Base-by-base conservation (phyloP, 2,113 vertebrate species). In the Ascaphus truei region DNA sequence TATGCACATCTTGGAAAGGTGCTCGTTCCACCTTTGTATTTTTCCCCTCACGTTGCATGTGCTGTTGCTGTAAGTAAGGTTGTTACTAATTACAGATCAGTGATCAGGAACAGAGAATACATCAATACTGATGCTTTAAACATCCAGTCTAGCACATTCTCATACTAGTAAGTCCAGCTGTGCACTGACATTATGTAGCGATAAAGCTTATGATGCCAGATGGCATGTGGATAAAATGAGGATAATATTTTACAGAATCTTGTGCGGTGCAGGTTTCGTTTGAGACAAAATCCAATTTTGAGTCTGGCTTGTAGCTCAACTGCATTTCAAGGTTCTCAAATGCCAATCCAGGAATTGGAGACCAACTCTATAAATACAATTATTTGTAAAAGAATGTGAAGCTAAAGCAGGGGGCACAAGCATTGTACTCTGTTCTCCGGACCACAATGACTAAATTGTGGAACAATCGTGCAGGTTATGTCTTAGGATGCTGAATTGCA, bases 21-120 rank as follows among this genome's bases (percentile, higher is more conserved):
- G 23, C 23, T 47, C 13, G 2, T 7, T 3, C 20, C 18, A 6
- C 18, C 3, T 30, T 47, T 23, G 30, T n/a, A 34, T 36, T 31
- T 22, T 7, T 58, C 39, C 12, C 22, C 41, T 6, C 18, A 27
- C 5, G 26, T 48, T 48, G n/a, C 6, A 23, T 36, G 53, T 18
- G 20, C 30, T 18, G 51, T 25, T 66, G 63, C 39, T 59, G 34
- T 27, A 48, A 68, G 13, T 37, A 59, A 36, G 20, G 22, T 16
- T 51, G 30, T 43, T 50, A 16, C 45, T 50, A 68, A 68, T 68
- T 68, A 68, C 55, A 59, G 66, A 48, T 68, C 66, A 50, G 55
- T n/a, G 52, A 59, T 59, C 30, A 29, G 55, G 53, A 59, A 68
- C 29, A 59, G 55, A 25, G 31, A 57, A 33, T 34, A 27, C 18